phyloP scores from a whole-genome alignment of 2,888 invertebrate genomes.

The Leuctra nigra region DNA sequence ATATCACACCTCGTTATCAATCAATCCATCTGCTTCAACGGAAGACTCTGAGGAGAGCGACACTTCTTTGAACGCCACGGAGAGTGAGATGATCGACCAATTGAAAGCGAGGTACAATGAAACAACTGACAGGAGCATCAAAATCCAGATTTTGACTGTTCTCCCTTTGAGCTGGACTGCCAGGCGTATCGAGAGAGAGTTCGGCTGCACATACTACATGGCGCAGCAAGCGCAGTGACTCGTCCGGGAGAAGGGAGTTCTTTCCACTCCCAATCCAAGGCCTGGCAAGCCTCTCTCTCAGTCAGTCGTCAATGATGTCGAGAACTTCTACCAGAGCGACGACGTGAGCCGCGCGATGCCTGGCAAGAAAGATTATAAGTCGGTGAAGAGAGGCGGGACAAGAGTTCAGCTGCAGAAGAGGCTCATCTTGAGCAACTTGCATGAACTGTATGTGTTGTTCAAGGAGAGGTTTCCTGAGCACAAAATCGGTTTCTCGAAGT shows the following conservation, averaged over 20 bases:
- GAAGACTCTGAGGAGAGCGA: too few relatives aligned
- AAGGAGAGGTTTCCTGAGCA: too few relatives aligned
- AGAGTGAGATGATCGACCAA: background rate
- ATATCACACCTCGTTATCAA: too few relatives aligned
- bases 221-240: background rate
- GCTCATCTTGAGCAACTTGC: background rate
- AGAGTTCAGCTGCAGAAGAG: background rate
- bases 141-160: background rate
- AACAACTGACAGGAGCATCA: background rate
- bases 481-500: too few relatives aligned
- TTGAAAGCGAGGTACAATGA: background rate
- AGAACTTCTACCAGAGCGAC: conserved; percentile 22
- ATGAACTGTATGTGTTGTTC: background rate
- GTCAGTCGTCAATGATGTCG: background rate
- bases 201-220: background rate
- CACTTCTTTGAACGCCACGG: too few relatives aligned
- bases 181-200: background rate
- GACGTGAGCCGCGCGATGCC: conserved; percentile 24
- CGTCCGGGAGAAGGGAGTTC: background rate
- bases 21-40: too few relatives aligned
- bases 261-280: background rate
- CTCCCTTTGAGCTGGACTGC: background rate
- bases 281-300: background rate
- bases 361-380: conserved; percentile 23
- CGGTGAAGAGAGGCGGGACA: conserved; percentile 13